Evolutionary conservation across 2,113 vertebrate genomes (phyloP).

Genomic region (Chaenogobius annularis): DNA sequence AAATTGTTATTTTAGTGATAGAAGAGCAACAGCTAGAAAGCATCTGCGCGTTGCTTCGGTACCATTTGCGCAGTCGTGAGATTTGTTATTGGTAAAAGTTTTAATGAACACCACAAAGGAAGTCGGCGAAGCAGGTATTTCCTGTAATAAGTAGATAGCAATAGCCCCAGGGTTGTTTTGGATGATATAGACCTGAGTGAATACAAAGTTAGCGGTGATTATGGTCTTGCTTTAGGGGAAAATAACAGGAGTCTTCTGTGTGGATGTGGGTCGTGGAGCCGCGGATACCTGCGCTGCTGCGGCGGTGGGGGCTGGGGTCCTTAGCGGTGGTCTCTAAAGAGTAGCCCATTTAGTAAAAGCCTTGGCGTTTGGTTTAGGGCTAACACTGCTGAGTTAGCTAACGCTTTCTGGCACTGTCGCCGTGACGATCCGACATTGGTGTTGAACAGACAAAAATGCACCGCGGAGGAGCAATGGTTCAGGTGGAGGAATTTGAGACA

Average conservation of each 20-base stretch:
- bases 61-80: constrained; percentile 3
- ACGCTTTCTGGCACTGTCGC: not conserved
- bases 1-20: not conserved
- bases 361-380: constrained; percentile 29
- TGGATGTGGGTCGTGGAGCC: constrained; percentile 32
- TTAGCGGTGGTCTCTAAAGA: constrained; percentile 28
- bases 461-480: constrained; percentile 46
- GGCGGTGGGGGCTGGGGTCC: constrained; percentile 36
- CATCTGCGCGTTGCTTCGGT: not conserved
- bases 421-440: constrained; percentile 11
- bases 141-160: constrained; percentile 36
- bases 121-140: constrained; percentile 48
- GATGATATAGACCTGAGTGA: constrained; percentile 16
- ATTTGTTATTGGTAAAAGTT: constrained; percentile 62
- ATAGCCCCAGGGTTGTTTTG: not conserved
- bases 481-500: constrained; percentile 55
- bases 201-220: constrained; percentile 1
- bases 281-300: constrained; percentile 47
- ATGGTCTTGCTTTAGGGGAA: constrained; percentile 25
- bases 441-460: constrained; percentile 43
- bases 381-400: constrained; percentile 42
- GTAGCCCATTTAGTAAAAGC: constrained; percentile 24
- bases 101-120: constrained; percentile 52
- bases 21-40: not conserved
- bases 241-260: constrained; percentile 14